Evolutionary conservation across 2,888 invertebrate genomes (phyloP).

Genomic region (Blastobasis adustella): DNA sequence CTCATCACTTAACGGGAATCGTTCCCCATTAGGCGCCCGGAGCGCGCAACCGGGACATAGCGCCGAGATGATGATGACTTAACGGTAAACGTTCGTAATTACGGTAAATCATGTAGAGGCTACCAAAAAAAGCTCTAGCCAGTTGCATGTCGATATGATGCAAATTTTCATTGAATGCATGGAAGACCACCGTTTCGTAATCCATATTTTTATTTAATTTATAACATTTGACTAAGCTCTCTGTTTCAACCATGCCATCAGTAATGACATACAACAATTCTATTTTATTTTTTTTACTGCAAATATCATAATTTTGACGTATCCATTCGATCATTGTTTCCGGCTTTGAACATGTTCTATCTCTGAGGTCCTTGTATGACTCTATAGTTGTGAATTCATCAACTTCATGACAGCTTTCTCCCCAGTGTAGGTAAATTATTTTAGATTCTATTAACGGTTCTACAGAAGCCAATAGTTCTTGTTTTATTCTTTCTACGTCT

Average conservation of each 20-base stretch:
- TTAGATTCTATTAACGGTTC: not conserved
- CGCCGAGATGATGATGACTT: no score
- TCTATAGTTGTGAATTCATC: conserved; percentile 16
- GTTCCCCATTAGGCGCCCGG: no score
- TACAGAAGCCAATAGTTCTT: no score
- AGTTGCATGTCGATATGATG: conserved; percentile 22
- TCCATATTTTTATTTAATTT: conserved; percentile 20
- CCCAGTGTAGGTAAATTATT: conserved; percentile 30
- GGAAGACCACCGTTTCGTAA: conserved; percentile 27
- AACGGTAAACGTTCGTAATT: conserved; percentile 23
- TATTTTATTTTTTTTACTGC: conserved; percentile 15
- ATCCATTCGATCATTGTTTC: conserved; percentile 6
- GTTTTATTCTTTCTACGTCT: no score
- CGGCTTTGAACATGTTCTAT: conserved; percentile 11
- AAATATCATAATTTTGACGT: conserved; percentile 8
- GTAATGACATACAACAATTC: conserved; percentile 29
- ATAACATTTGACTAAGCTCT: conserved; percentile 13
- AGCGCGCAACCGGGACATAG: no score
- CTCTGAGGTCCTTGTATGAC: conserved; percentile 3
- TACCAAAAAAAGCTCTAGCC: conserved; percentile 16
- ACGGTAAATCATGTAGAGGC: conserved; percentile 20
- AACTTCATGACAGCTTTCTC: conserved; percentile 20
- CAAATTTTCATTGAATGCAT: conserved; percentile 17
- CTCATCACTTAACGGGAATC: no score
- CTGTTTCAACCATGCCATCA: conserved; percentile 20